These are phyloP conservation scores for Megalops atlanticus DNA, from an alignment of 2,113 vertebrate species.

Conservation along the genomic window DNA sequence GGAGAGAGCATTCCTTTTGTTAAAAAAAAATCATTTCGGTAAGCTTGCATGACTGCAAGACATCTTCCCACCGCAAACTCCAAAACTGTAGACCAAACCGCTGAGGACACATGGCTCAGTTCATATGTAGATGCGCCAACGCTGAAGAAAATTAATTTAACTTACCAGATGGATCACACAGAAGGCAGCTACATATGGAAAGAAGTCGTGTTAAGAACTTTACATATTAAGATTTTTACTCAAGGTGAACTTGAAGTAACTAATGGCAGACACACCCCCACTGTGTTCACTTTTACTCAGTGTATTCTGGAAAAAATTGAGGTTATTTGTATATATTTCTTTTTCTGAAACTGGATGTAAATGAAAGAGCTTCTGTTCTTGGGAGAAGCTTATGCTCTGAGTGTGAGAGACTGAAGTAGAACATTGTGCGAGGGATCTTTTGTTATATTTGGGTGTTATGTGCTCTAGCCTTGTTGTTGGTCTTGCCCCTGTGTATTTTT, in stretches of 20 bases:
- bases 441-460: not conserved
- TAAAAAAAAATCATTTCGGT: not conserved
- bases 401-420: not conserved
- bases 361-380: not conserved
- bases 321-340: too few species aligned
- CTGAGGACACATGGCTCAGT: not conserved
- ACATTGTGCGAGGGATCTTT: not conserved
- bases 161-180: not conserved
- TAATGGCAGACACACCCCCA: not conserved
- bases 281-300: not conserved
- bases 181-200: not conserved
- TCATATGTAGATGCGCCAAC: not conserved
- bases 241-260: not conserved
- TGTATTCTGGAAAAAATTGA: too few species aligned
- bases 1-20: not conserved
- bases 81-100: not conserved
- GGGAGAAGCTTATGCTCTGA: not conserved
- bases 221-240: not conserved
- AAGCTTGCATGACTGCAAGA: not conserved
- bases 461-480: not conserved
- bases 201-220: not conserved
- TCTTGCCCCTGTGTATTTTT: not conserved
- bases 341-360: not conserved
- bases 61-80: not conserved
- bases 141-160: not conserved